Conservation (phyloP, 2,113 vertebrate genomes). For the Abramis brama region DNA sequence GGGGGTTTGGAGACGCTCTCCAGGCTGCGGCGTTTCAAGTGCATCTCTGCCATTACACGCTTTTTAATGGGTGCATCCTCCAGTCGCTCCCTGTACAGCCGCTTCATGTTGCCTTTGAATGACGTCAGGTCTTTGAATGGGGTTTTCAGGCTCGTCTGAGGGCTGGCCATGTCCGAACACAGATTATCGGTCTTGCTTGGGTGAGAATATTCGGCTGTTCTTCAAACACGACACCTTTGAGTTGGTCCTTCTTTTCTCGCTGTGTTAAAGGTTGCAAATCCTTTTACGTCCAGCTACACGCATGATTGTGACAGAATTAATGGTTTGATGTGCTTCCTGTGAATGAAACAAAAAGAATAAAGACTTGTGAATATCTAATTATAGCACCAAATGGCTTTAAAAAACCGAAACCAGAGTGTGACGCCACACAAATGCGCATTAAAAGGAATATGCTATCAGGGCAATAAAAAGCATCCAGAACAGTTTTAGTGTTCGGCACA, state of each 20-base stretch:
- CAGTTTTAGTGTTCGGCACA: not conserved
- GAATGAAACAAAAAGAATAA: not conserved
- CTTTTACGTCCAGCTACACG: conserved; percentile 64
- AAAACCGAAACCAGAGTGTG: not conserved
- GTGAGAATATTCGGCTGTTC: conserved; percentile 31
- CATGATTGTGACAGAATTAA: conserved; percentile 66
- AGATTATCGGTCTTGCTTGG: conserved; percentile 48
- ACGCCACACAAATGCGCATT: not conserved
- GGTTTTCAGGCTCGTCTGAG: conserved; percentile 82
- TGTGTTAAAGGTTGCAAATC: conserved; percentile 67
- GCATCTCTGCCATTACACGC: conserved; percentile 85
- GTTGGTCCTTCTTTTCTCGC: conserved; percentile 37
- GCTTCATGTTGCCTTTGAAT: conserved; percentile 80
- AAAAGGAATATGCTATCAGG: not conserved
- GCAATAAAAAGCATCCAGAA: not conserved
- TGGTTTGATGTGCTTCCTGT: conserved; percentile 64
- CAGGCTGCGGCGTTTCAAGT: conserved; percentile 79
- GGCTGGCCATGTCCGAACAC: conserved; percentile 82
- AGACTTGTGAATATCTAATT: not conserved
- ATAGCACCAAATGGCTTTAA: not conserved
- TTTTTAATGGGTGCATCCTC: conserved; percentile 90
- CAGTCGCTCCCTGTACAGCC: conserved; percentile 80
- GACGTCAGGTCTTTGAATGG: conserved; percentile 78
- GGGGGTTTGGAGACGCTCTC: conserved; percentile 79
- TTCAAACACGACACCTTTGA: conserved; percentile 49